Evolutionary conservation across 2,888 invertebrate genomes (phyloP).

Genomic region (Drosophila eohydei): DNA sequence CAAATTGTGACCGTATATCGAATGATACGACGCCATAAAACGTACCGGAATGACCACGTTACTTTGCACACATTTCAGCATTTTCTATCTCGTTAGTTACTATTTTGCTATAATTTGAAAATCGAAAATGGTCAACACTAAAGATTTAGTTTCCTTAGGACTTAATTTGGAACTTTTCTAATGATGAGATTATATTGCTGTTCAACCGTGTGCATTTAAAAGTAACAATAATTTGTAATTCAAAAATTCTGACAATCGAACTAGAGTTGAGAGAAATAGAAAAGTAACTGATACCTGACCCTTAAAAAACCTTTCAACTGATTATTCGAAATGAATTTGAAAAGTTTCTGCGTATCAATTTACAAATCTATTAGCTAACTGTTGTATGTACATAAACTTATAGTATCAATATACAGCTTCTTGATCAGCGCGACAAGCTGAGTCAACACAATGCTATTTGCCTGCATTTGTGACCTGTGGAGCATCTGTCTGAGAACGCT

Average conservation of each 20-base stretch:
- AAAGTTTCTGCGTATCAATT: neutral
- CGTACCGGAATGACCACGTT: constrained; percentile 18
- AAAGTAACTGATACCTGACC: neutral
- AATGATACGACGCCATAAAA: constrained; percentile 23
- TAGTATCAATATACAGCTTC: too few species aligned
- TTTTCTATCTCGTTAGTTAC: neutral
- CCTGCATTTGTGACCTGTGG: too few species aligned
- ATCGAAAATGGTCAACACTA: constrained; percentile 11
- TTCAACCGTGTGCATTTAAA: neutral
- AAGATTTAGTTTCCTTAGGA: neutral
- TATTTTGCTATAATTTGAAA: neutral
- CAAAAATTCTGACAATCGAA: neutral
- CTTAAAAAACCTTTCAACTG: neutral
- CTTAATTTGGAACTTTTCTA: neutral
- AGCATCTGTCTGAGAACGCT: too few species aligned
- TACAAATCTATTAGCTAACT: neutral
- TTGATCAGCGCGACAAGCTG: too few species aligned
- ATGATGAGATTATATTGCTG: neutral
- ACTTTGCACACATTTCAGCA: constrained; percentile 18
- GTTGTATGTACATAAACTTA: neutral
- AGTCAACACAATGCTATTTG: too few species aligned
- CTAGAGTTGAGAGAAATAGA: neutral
- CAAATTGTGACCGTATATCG: constrained; percentile 5
- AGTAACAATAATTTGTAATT: neutral
- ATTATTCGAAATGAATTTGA: neutral